phyloP scores from a whole-genome alignment of 2,797 vertebrate genomes.

The Echeneis naucrates region DNA sequence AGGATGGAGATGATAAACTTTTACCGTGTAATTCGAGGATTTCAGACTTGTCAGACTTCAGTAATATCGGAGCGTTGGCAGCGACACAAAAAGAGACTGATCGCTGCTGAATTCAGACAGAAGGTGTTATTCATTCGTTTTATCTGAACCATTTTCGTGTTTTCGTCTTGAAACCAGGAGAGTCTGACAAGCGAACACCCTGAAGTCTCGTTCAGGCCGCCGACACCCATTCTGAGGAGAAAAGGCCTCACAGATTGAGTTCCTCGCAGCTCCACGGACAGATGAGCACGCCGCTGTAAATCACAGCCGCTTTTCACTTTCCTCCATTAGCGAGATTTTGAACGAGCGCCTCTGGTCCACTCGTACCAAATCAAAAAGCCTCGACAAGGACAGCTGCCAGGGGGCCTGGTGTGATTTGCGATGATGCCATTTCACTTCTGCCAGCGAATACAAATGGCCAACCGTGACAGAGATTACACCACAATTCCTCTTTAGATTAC shows the following conservation, averaged over 20 bases:
- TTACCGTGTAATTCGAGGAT: too few relatives aligned
- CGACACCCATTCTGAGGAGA: neutral
- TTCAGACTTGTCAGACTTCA: too few relatives aligned
- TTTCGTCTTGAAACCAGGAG: too few relatives aligned
- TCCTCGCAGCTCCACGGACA: constrained; percentile 14
- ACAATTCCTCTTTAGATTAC: constrained; percentile 67
- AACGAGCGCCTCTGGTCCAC: constrained; percentile 64
- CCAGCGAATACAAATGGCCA: constrained; percentile 52
- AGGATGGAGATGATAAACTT: too few relatives aligned
- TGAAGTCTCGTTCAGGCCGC: constrained; percentile 24
- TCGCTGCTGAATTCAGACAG: too few relatives aligned
- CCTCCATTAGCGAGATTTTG: constrained; percentile 67
- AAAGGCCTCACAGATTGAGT: constrained; percentile 8
- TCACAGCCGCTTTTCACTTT: constrained; percentile 57
- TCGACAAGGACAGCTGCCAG: constrained; percentile 69
- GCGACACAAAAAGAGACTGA: too few relatives aligned
- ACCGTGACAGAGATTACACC: constrained; percentile 67
- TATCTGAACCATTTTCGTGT: too few relatives aligned
- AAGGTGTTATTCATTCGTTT: too few relatives aligned
- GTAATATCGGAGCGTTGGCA: too few relatives aligned
- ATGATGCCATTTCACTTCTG: constrained; percentile 55
- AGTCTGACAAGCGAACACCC: constrained; percentile 33
- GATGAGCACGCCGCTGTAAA: constrained; percentile 38
- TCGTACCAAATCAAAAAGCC: constrained; percentile 68
- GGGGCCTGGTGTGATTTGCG: constrained; percentile 62